phyloP scores from a whole-genome alignment of 2,797 vertebrate genomes.

The Phoebastria nigripes region DNA sequence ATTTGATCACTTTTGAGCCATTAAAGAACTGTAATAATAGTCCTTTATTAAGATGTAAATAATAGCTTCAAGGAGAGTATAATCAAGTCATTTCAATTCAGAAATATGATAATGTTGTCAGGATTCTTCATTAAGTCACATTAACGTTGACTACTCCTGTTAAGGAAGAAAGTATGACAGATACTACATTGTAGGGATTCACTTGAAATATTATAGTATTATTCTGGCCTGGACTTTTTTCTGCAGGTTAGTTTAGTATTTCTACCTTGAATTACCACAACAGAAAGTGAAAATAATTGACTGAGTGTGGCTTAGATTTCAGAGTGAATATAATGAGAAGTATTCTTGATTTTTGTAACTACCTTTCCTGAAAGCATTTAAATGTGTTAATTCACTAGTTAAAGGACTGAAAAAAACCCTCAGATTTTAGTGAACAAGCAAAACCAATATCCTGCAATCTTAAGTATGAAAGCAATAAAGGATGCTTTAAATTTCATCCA shows the following conservation, averaged over 20 bases:
- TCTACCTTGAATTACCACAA: not conserved
- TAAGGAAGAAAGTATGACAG: not conserved
- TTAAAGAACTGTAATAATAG: not conserved
- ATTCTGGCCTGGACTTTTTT: not conserved
- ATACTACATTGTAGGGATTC: not conserved
- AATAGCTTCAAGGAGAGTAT: slow-evolving; percentile 10
- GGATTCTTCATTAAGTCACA: slow-evolving; percentile 11
- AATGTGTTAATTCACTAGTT: not conserved
- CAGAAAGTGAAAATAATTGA: not conserved
- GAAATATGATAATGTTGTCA: not conserved
- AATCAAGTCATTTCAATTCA: not conserved
- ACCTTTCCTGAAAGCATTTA: not conserved
- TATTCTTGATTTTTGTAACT: not conserved
- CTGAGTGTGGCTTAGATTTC: not conserved
- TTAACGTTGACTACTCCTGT: not conserved
- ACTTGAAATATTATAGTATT: not conserved
- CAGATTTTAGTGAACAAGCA: not conserved
- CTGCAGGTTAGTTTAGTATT: not conserved
- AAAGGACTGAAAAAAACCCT: not conserved
- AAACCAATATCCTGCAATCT: not conserved
- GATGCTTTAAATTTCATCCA: not conserved
- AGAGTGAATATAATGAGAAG: not conserved
- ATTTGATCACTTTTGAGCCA: not conserved
- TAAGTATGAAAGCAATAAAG: not conserved
- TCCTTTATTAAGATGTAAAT: slow-evolving; percentile 31